These are phyloP conservation scores for Hestina assimilis DNA, from an alignment of 1,140 invertebrate species.

Conservation along the genomic window DNA sequence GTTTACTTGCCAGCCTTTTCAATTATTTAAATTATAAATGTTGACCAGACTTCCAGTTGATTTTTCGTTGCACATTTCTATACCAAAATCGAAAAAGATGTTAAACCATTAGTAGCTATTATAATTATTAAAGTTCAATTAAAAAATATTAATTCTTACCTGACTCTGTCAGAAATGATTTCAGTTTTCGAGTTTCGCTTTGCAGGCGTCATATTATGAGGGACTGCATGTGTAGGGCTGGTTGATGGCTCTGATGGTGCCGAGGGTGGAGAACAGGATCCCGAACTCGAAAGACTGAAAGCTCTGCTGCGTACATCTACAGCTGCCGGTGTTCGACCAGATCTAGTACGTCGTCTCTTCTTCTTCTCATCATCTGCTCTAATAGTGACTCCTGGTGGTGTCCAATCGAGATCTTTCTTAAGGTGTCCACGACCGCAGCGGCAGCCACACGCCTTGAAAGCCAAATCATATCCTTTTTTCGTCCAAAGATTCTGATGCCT, in stretches of 20 bases:
- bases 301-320: conserved; percentile 84
- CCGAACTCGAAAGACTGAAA: conserved; percentile 83
- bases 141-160: conserved; percentile 79
- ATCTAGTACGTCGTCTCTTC: conserved; percentile 79
- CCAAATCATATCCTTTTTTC: conserved; percentile 97
- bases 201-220: conserved; percentile 72
- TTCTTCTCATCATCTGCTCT: conserved; percentile 87
- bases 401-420: conserved; percentile 96
- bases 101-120: neutral
- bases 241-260: conserved; percentile 66
- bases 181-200: conserved; percentile 89
- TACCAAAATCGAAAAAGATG: neutral
- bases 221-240: conserved; percentile 76
- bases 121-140: neutral
- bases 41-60: conserved; percentile 5
- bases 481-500: conserved; percentile 97
- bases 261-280: conserved; percentile 74
- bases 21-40: conserved; percentile 23
- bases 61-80: neutral
- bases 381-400: conserved; percentile 79
- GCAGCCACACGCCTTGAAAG: conserved; percentile 93
- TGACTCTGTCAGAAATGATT: conserved; percentile 87
- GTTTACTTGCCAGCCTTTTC: conserved; percentile 28
- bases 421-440: conserved; percentile 93
- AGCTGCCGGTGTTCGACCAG: conserved; percentile 84